phyloP scores from a whole-genome alignment of 2,113 vertebrate genomes.

The Alaudala cheleensis region DNA sequence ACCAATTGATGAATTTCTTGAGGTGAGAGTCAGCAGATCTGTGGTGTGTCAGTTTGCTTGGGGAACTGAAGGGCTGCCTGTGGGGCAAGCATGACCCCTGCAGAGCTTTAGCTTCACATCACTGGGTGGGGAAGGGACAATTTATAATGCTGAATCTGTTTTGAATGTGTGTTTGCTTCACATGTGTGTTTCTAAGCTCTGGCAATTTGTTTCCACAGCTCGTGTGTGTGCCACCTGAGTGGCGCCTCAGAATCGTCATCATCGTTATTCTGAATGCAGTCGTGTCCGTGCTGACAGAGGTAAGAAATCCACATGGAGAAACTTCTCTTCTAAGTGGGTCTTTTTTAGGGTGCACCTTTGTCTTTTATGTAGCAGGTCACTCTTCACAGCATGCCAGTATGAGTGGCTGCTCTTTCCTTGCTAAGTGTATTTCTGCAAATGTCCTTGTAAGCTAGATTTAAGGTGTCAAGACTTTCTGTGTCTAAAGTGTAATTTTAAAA shows the following conservation, averaged over 20 bases:
- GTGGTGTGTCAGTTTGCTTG: neutral
- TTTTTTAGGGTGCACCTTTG: neutral
- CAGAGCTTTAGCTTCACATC: neutral
- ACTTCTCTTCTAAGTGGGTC: neutral
- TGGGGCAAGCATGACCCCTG: neutral
- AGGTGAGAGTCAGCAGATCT: constrained; percentile 76
- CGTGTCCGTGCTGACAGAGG: constrained; percentile 86
- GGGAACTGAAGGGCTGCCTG: neutral
- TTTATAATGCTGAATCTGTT: neutral
- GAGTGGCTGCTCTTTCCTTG: neutral
- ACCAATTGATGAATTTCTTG: constrained; percentile 78
- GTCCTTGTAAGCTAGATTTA: neutral
- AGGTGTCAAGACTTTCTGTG: neutral
- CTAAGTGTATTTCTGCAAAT: neutral
- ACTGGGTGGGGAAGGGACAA: neutral
- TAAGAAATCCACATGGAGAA: constrained; percentile 71
- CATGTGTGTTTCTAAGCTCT: neutral
- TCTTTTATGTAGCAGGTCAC: neutral
- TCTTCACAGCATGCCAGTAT: neutral
- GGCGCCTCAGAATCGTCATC: constrained; percentile 84
- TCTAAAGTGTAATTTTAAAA: neutral
- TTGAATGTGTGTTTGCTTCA: neutral
- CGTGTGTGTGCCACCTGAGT: constrained; percentile 87
- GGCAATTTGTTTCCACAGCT: constrained; percentile 76
- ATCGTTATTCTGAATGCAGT: constrained; percentile 83